These are phyloP conservation scores for Malachius bipustulatus DNA, from an alignment of 2,888 invertebrate genomes.

Conservation along the genomic window DNA sequence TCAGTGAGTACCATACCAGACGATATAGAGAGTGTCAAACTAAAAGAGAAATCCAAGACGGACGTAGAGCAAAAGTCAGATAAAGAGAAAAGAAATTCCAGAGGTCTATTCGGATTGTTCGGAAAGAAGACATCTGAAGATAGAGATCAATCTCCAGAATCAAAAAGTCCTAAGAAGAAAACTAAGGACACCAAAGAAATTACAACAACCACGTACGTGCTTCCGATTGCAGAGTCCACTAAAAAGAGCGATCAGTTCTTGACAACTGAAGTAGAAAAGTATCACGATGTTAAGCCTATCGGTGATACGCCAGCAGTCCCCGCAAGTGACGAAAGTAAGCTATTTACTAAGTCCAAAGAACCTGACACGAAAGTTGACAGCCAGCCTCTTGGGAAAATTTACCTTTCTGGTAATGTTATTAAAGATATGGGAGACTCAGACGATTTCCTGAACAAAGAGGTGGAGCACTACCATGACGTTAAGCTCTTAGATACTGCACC, in stretches of 20 bases:
- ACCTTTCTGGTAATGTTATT: conserved; percentile 14
- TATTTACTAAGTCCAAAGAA: conserved; percentile 23
- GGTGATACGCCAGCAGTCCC: conserved; percentile 12
- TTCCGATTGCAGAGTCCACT: too few relatives aligned
- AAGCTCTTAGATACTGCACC: too few relatives aligned
- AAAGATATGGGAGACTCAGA: conserved; percentile 20
- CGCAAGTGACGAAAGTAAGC: conserved; percentile 14
- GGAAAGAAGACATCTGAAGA: conserved; percentile 21
- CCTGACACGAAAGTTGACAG: conserved; percentile 6
- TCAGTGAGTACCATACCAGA: too few relatives aligned
- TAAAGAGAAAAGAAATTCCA: conserved; percentile 15
- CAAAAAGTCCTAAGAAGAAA: background rate
- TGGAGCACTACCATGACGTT: conserved; percentile 21
- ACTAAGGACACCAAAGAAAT: conserved; percentile 1
- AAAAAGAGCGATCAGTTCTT: conserved; percentile 19
- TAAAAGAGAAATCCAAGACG: too few relatives aligned
- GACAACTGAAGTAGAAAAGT: conserved; percentile 19
- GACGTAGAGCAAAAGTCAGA: conserved; percentile 14
- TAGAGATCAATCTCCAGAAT: too few relatives aligned
- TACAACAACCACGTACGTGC: too few relatives aligned
- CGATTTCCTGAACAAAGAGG: conserved; percentile 20
- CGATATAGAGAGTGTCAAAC: too few relatives aligned
- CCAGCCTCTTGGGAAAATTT: background rate
- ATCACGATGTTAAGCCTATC: conserved; percentile 18
- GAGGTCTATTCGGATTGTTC: conserved; percentile 20